Percentiles rank a stretch among this genome's conserved stretches.
Conservation (phyloP, 2,888 invertebrate genomes). For the Drosophila diplacantha region DNA sequence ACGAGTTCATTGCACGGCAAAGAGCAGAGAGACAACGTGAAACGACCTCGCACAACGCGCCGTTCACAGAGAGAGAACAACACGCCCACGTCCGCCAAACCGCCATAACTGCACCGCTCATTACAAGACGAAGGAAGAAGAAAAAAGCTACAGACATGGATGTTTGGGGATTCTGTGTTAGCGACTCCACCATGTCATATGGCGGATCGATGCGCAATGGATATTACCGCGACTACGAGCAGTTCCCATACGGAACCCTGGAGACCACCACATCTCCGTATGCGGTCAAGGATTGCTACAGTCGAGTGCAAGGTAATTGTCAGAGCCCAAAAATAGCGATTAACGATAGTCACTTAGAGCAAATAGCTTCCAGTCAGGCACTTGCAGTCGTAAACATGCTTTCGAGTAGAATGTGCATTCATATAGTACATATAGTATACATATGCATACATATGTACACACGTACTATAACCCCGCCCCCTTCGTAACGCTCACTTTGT, state of each 20-base stretch:
- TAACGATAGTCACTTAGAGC: constrained; percentile 3
- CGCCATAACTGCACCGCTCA: constrained; percentile 27
- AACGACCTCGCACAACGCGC: constrained; percentile 68
- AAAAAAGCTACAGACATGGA: constrained; percentile 77
- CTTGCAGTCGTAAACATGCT: constrained; percentile 2
- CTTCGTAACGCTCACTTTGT: constrained; percentile 20
- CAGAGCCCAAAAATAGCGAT: neutral
- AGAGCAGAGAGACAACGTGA: constrained; percentile 58
- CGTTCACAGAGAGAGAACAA: constrained; percentile 47
- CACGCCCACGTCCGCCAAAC: constrained; percentile 22
- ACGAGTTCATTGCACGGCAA: constrained; percentile 64
- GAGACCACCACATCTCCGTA: constrained; percentile 67
- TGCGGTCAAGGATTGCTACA: constrained; percentile 75
- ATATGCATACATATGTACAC: neutral
- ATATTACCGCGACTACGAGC: constrained; percentile 79
- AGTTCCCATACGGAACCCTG: constrained; percentile 77
- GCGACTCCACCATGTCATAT: constrained; percentile 79
- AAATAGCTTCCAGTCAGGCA: constrained; percentile 45
- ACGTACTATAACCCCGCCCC: constrained; percentile 6
- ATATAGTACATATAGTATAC: constrained; percentile 1
- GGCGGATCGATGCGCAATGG: constrained; percentile 78
- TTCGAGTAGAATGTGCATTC: neutral
- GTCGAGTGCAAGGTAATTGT: constrained; percentile 76
- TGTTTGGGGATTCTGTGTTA: constrained; percentile 79
- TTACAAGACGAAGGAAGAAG: constrained; percentile 20